These are phyloP conservation scores for Branchipolynoe longqiensis DNA, from an alignment of 2,888 invertebrate species.

Conservation along the genomic window DNA sequence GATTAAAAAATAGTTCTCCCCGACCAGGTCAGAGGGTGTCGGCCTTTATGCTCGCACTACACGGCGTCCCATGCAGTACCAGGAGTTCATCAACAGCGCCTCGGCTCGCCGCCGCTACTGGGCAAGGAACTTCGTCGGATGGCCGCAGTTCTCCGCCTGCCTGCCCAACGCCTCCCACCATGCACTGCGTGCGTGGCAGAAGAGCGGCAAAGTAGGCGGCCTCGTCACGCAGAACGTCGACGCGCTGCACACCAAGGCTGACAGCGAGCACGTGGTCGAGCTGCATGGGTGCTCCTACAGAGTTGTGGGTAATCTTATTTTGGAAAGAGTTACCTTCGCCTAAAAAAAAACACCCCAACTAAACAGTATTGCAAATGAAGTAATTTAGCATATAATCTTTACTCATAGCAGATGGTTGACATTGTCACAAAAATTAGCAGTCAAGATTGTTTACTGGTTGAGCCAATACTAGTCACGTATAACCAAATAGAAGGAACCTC, in stretches of 20 bases:
- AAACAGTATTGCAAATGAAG: too few species aligned
- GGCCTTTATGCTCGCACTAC: slow-evolving; percentile 93
- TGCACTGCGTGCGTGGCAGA: slow-evolving; percentile 88
- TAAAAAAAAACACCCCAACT: too few species aligned
- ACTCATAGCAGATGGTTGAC: too few species aligned
- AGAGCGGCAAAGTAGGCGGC: slow-evolving; percentile 84
- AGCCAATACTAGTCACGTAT: too few species aligned
- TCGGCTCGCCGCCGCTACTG: slow-evolving; percentile 91
- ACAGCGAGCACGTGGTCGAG: slow-evolving; percentile 89
- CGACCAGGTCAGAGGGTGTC: slow-evolving; percentile 92
- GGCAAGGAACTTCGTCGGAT: slow-evolving; percentile 97
- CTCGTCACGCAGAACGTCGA: slow-evolving; percentile 99
- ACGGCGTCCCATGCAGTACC: slow-evolving; percentile 92
- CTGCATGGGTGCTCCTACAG: slow-evolving; percentile 90
- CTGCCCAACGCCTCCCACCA: slow-evolving; percentile 91
- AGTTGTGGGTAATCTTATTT: slow-evolving; percentile 71
- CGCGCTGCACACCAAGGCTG: slow-evolving; percentile 94
- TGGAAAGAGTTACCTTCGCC: too few species aligned
- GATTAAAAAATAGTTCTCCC: too few species aligned
- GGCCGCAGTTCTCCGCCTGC: slow-evolving; percentile 86
- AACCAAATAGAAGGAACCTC: too few species aligned
- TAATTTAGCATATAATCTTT: too few species aligned
- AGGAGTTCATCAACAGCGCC: slow-evolving; percentile 87
- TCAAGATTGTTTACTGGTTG: too few species aligned
- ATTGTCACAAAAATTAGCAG: too few species aligned